These are phyloP conservation scores for Thunnus maccoyii DNA, from an alignment of 2,113 vertebrate genomes.

Conservation along the genomic window DNA sequence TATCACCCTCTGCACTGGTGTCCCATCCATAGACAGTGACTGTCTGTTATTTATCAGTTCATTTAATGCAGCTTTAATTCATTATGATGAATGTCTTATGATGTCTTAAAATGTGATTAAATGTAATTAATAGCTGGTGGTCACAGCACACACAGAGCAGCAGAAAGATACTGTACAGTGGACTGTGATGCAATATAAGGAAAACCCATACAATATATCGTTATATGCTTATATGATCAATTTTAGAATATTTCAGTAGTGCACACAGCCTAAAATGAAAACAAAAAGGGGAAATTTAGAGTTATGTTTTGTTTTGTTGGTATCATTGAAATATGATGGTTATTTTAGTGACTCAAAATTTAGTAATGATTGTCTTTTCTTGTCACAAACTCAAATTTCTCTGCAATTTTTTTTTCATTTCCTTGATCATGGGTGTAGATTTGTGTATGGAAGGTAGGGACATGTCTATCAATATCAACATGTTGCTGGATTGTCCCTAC, in stretches of 20 bases:
- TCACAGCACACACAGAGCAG: background rate
- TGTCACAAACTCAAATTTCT: background rate
- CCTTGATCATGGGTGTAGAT: background rate
- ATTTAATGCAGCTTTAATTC: slow-evolving; percentile 48
- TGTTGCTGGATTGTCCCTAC: no score
- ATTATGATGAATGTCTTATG: background rate
- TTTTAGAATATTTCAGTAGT: background rate
- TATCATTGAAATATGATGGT: no score
- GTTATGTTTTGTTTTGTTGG: background rate
- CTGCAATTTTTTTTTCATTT: background rate
- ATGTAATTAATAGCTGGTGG: slow-evolving; percentile 1
- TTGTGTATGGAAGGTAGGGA: background rate
- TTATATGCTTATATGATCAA: background rate
- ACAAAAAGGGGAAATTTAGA: background rate
- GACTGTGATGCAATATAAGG: background rate
- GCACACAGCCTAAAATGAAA: background rate
- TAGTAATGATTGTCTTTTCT: no score
- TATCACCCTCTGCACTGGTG: slow-evolving; percentile 12
- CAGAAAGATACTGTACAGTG: background rate
- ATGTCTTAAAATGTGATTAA: slow-evolving; percentile 33
- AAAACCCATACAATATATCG: background rate
- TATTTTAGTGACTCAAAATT: no score
- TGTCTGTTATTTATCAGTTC: slow-evolving; percentile 36
- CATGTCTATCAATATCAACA: no score
- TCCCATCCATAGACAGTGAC: slow-evolving; percentile 21